These are phyloP conservation scores for Madoqua kirkii DNA, from an alignment of 2,113 vertebrate species.

Conservation along the genomic window DNA sequence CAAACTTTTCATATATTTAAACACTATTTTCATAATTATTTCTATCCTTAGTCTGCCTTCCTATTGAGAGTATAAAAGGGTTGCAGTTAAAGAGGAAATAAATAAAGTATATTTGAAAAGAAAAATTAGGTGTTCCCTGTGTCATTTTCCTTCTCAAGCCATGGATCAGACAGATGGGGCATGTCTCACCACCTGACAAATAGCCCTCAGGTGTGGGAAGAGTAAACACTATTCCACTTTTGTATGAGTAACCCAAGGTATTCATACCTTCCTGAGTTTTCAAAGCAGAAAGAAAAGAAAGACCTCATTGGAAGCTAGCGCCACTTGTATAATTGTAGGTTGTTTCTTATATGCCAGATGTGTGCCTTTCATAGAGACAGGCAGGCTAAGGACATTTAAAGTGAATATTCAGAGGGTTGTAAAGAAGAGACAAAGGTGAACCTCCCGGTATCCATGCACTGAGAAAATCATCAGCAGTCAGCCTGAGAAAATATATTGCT, in stretches of 20 bases:
- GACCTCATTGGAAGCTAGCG: neutral
- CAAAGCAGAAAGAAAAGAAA: neutral
- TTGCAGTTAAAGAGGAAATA: neutral
- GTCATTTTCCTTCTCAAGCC: neutral
- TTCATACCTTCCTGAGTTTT: neutral
- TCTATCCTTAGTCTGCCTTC: neutral
- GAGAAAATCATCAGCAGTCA: neutral
- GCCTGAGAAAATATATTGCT: neutral
- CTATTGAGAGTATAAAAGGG: neutral
- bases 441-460: neutral
- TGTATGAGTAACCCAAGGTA: neutral
- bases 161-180: fast-evolving
- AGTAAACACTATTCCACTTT: neutral
- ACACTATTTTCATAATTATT: neutral
- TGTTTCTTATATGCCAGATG: neutral
- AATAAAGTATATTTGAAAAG: neutral
- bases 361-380: neutral
- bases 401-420: neutral
- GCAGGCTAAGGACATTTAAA: neutral
- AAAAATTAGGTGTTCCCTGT: neutral
- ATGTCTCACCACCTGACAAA: neutral
- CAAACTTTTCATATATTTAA: neutral
- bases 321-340: neutral
- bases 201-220: neutral
- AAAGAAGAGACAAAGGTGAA: neutral